phyloP scores from a whole-genome alignment of 2,113 vertebrate species.

The Taxidea taxus region DNA sequence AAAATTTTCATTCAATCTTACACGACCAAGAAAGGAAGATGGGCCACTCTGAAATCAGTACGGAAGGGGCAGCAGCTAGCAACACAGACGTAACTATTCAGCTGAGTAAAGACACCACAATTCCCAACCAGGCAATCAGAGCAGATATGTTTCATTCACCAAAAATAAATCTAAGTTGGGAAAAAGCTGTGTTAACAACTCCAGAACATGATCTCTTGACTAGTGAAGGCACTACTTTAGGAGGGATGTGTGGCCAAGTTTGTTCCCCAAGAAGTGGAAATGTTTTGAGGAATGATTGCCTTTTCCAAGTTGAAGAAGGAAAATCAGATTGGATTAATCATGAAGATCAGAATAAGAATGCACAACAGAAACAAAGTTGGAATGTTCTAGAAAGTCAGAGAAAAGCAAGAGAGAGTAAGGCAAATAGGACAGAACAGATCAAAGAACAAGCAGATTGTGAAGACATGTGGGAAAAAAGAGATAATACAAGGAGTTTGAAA shows the following conservation, averaged over 20 bases:
- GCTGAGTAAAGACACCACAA: not conserved
- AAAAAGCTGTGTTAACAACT: not conserved
- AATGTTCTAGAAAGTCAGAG: slow-evolving; percentile 64
- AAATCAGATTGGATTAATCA: slow-evolving; percentile 42
- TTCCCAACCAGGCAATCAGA: not conserved
- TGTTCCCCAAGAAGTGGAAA: slow-evolving; percentile 47
- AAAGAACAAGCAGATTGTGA: slow-evolving; percentile 61
- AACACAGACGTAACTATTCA: not conserved
- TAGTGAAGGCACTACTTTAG: not conserved
- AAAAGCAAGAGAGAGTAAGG: slow-evolving; percentile 32
- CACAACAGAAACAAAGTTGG: slow-evolving; percentile 32
- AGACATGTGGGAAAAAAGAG: slow-evolving; percentile 45
- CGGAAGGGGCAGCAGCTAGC: not conserved
- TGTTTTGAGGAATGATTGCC: slow-evolving; percentile 21
- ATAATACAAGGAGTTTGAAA: slow-evolving; percentile 31
- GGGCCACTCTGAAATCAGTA: not conserved
- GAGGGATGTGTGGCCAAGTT: not conserved
- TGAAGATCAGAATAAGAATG: slow-evolving; percentile 49
- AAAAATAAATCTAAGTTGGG: not conserved
- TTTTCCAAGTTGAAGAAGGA: slow-evolving; percentile 49
- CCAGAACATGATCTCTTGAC: not conserved
- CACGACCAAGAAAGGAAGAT: slow-evolving; percentile 22
- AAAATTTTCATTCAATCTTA: not conserved
- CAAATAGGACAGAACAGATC: not conserved
- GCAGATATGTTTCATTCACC: not conserved